phyloP scores from a whole-genome alignment of 2,888 invertebrate species.

The Brachyopa scutellaris region DNA sequence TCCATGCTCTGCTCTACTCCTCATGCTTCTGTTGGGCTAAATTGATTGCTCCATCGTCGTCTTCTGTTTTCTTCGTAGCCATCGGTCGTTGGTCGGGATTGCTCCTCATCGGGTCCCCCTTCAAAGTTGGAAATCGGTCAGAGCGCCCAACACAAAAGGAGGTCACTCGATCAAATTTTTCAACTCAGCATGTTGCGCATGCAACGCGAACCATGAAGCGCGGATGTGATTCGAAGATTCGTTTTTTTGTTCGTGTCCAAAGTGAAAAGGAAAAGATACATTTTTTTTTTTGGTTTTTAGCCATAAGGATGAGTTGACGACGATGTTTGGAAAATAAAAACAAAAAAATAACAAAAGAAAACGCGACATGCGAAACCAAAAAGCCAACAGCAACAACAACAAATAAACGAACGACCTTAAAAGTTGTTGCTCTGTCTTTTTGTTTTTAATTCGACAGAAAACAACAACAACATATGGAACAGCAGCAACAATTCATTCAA shows the following conservation, averaged over 20 bases:
- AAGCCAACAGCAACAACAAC: slow-evolving; percentile 1
- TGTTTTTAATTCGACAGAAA: slow-evolving; percentile 52
- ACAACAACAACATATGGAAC: slow-evolving; percentile 31
- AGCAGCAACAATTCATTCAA: slow-evolving; percentile 59
- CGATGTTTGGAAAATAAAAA: too few relatives aligned
- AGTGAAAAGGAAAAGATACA: slow-evolving; percentile 60
- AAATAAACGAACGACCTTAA: slow-evolving; percentile 67
- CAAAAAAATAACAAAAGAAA: slow-evolving; percentile 30
- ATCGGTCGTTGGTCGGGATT: slow-evolving; percentile 26
- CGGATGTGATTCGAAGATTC: slow-evolving; percentile 9
- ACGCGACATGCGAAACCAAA: slow-evolving; percentile 60
- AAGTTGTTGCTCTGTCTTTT: slow-evolving; percentile 39
- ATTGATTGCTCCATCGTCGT: slow-evolving; percentile 50
- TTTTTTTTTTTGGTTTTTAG: background rate
- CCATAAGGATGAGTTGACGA: slow-evolving; percentile 61
- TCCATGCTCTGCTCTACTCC: too few relatives aligned
- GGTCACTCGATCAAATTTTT: slow-evolving; percentile 71
- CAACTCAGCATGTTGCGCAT: slow-evolving; percentile 47
- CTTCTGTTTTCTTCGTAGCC: background rate
- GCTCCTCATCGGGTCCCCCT: slow-evolving; percentile 29
- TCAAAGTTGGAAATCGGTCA: slow-evolving; percentile 61
- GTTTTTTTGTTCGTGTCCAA: slow-evolving; percentile 3
- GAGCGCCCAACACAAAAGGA: slow-evolving; percentile 67
- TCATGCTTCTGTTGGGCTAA: slow-evolving; percentile 44
- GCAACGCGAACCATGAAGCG: slow-evolving; percentile 25